A percentile compares a stretch with the other conserved stretches of the same genome.
These are phyloP conservation scores for Drosophila greeni DNA, from an alignment of 2,888 invertebrate species.

Conservation along the genomic window DNA sequence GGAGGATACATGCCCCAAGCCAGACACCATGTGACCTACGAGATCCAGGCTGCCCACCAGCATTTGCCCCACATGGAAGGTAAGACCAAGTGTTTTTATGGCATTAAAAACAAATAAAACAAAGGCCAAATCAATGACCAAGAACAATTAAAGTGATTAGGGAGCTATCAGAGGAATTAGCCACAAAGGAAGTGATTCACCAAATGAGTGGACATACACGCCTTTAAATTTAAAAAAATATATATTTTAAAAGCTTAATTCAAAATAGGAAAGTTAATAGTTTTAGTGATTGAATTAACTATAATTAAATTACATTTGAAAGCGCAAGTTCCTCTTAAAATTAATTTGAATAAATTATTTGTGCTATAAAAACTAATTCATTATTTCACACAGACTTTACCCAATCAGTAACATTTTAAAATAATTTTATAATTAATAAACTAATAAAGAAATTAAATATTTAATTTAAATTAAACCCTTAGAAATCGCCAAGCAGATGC, in stretches of 20 bases:
- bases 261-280: too few species aligned
- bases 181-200: constrained; percentile 1
- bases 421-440: too few species aligned
- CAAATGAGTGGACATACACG: too few species aligned
- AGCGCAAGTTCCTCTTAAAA: neutral
- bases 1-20: constrained; percentile 44
- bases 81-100: neutral
- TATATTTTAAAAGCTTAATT: neutral
- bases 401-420: too few species aligned
- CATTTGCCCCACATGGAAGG: constrained; percentile 24
- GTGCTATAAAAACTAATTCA: too few species aligned
- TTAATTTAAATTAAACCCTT: neutral
- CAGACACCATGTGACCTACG: constrained; percentile 20
- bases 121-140: neutral
- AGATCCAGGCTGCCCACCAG: constrained; percentile 18
- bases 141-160: neutral
- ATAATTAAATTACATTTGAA: too few species aligned
- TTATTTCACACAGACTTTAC: too few species aligned
- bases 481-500: constrained; percentile 24
- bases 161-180: neutral
- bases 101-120: neutral
- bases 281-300: too few species aligned
- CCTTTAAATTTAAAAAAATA: too few species aligned
- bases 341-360: too few species aligned
- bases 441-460: neutral